Evolutionary conservation across 2,113 vertebrate genomes (phyloP).

Genomic region (Mesocricetus auratus): DNA sequence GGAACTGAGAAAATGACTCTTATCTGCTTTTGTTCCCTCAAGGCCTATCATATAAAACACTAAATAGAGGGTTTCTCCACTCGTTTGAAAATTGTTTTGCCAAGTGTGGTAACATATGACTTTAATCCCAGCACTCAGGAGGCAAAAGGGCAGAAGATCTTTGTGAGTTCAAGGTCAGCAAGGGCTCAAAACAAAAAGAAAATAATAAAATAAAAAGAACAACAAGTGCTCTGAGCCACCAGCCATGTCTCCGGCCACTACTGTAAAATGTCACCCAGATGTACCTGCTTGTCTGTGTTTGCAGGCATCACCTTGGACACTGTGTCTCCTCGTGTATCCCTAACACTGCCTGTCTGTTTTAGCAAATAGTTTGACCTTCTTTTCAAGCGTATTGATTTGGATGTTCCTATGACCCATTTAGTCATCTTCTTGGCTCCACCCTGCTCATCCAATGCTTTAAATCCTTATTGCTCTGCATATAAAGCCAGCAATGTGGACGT

Average conservation of each 20-base stretch:
- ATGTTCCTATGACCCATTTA: neutral
- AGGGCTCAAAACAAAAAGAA: neutral
- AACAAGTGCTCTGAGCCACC: neutral
- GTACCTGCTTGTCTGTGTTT: neutral
- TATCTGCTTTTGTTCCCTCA: neutral
- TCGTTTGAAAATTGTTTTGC: neutral
- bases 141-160: neutral
- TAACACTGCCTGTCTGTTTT: neutral
- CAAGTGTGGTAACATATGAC: neutral
- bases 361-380: neutral
- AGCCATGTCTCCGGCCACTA: neutral
- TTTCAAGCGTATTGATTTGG: neutral
- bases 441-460: neutral
- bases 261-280: neutral
- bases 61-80: neutral
- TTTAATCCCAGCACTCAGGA: neutral
- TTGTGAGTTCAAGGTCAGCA: neutral
- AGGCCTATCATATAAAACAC: neutral
- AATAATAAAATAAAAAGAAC: neutral
- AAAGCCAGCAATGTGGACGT: neutral
- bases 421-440: neutral
- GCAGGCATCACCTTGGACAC: neutral
- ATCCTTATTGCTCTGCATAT: neutral
- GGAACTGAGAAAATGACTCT: neutral
- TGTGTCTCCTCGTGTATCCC: fast-evolving